Conservation (phyloP, 2,113 vertebrate genomes). For the Ahaetulla prasina region DNA sequence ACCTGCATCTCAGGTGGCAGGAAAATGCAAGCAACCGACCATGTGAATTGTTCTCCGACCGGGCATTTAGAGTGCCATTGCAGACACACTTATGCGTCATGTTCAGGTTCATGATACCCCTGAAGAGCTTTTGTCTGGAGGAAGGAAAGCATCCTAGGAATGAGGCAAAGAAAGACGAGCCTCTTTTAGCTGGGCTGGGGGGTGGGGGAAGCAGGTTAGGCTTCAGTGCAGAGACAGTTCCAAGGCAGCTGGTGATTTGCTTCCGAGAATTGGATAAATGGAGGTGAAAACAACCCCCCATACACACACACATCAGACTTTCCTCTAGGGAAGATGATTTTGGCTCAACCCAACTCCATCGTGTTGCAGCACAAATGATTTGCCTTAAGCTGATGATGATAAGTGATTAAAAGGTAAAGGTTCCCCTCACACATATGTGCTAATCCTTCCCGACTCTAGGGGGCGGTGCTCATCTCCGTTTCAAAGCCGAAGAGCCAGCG, state of each 20-base stretch:
- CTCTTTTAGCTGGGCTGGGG: background rate
- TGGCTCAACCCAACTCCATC: background rate
- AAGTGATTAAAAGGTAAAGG: background rate
- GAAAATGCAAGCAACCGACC: slow-evolving; percentile 22
- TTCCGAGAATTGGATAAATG: background rate
- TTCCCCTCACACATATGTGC: too few relatives aligned
- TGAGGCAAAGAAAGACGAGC: background rate
- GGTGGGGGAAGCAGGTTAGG: background rate
- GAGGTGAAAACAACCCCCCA: background rate
- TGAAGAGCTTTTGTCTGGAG: background rate
- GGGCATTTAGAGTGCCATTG: background rate
- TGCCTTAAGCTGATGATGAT: background rate
- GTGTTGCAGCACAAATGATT: background rate
- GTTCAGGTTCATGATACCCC: background rate
- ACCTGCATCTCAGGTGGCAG: background rate
- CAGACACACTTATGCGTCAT: background rate
- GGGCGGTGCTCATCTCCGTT: too few relatives aligned
- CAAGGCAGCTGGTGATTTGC: background rate
- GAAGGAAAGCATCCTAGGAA: background rate
- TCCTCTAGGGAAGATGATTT: background rate
- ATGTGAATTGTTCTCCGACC: background rate
- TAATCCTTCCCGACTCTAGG: too few relatives aligned
- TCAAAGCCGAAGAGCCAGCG: too few relatives aligned
- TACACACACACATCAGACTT: too few relatives aligned
- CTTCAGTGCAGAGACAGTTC: background rate